These are phyloP conservation scores for Solea solea DNA, from an alignment of 2,113 vertebrate species.

Conservation along the genomic window DNA sequence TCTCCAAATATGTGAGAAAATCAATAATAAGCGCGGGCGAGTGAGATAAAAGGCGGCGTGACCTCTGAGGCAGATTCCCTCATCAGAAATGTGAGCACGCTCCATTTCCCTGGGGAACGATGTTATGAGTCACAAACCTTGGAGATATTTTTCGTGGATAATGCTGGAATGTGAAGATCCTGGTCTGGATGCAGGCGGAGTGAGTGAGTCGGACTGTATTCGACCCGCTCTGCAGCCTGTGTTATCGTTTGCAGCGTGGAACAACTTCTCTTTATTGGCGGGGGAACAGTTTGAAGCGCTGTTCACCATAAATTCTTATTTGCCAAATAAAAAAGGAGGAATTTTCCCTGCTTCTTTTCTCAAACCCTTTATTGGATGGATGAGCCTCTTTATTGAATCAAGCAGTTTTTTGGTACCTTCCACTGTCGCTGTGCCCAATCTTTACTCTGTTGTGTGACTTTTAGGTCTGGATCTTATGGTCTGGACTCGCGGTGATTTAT, in stretches of 20 bases:
- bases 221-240: slow-evolving; percentile 27
- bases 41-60: slow-evolving; percentile 25
- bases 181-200: slow-evolving; percentile 26
- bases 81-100: slow-evolving; percentile 28
- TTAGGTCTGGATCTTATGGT: slow-evolving; percentile 39
- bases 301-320: slow-evolving; percentile 49
- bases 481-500: slow-evolving; percentile 49
- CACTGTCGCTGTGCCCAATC: slow-evolving; percentile 26
- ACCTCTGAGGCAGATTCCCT: slow-evolving; percentile 18
- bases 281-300: slow-evolving; percentile 22
- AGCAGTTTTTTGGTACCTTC: slow-evolving; percentile 53
- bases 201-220: neutral
- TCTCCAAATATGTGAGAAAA: slow-evolving; percentile 13
- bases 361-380: slow-evolving; percentile 52
- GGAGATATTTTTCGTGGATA: slow-evolving; percentile 55
- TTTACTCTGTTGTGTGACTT: slow-evolving; percentile 26
- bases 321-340: slow-evolving; percentile 47
- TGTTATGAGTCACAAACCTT: slow-evolving; percentile 48
- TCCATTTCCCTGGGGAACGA: slow-evolving; percentile 28
- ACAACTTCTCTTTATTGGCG: slow-evolving; percentile 43
- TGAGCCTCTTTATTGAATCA: slow-evolving; percentile 55
- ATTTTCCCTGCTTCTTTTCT: slow-evolving; percentile 48
- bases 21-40: neutral
- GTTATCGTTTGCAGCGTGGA: slow-evolving; percentile 42
- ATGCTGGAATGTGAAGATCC: slow-evolving; percentile 41